Conservation (phyloP, 1,140 invertebrate species). For the Drosophila miranda region DNA sequence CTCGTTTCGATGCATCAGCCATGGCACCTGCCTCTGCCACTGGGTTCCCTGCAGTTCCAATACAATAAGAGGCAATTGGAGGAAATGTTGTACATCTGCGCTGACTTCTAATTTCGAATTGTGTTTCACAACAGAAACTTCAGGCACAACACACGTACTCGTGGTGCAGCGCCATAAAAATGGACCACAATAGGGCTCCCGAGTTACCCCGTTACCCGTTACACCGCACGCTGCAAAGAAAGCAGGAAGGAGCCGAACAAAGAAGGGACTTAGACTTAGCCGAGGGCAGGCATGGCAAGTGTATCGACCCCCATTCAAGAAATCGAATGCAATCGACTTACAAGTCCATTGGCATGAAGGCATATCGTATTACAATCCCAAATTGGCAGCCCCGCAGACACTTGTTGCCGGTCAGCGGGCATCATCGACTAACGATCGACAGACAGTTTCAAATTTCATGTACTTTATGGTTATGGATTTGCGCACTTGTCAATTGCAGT, state of each 20-base stretch:
- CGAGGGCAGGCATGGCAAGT: conserved; percentile 20
- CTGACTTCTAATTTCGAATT: conserved; percentile 67
- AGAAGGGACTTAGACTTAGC: conserved; percentile 5
- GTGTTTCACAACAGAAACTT: conserved; percentile 60
- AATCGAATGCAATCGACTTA: conserved; percentile 30
- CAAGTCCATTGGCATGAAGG: conserved; percentile 19
- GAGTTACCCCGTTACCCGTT: conserved; percentile 8
- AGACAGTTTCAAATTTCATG: conserved; percentile 62
- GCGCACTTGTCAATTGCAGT: conserved; percentile 76
- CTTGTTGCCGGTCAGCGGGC: conserved; percentile 51
- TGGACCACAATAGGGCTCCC: conserved; percentile 60
- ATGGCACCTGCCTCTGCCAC: conserved; percentile 21
- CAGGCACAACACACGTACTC: conserved; percentile 65
- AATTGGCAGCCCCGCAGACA: conserved; percentile 41
- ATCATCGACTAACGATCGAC: conserved; percentile 17
- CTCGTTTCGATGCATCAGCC: conserved; percentile 7
- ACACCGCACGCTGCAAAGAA: conserved; percentile 40
- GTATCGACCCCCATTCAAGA: conserved; percentile 69
- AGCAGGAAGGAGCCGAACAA: conserved; percentile 53
- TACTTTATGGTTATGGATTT: conserved; percentile 74
- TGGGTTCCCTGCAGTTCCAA: conserved; percentile 11
- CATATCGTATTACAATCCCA: conserved; percentile 52
- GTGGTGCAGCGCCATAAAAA: conserved; percentile 63
- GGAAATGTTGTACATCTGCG: conserved; percentile 68
- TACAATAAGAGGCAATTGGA: conserved; percentile 40